These are phyloP conservation scores for Macaria notata DNA, from an alignment of 2,888 invertebrate species.

Conservation along the genomic window DNA sequence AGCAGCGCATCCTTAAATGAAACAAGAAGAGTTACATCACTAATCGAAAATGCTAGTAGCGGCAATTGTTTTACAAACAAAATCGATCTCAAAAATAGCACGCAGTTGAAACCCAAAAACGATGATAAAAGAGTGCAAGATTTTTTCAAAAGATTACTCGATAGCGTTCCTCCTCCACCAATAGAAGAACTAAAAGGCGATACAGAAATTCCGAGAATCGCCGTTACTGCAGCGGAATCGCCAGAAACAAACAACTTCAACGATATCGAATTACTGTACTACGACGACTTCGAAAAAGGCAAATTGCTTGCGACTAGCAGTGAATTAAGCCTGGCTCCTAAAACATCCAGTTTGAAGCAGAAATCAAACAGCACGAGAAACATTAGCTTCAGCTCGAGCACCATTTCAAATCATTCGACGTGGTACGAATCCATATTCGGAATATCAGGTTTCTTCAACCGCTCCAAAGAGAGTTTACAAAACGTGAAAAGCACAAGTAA, in stretches of 20 bases:
- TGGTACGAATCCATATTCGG: conserved; percentile 73
- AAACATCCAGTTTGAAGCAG: conserved; percentile 64
- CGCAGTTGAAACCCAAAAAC: conserved; percentile 15
- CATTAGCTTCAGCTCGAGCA: conserved; percentile 53
- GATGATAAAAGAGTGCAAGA: conserved; percentile 55
- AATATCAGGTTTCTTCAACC: conserved; percentile 48
- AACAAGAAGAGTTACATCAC: conserved; percentile 45
- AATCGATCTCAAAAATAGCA: conserved; percentile 34
- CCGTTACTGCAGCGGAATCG: conserved; percentile 10
- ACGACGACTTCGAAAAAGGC: conserved; percentile 59
- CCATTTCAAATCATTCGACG: conserved; percentile 42
- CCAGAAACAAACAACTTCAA: conserved; percentile 39
- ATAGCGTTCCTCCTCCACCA: conserved; percentile 68
- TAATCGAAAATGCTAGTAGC: conserved; percentile 31
- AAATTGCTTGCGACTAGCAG: conserved; percentile 44
- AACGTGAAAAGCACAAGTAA: neutral
- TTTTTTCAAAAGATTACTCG: conserved; percentile 59
- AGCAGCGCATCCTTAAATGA: conserved; percentile 44
- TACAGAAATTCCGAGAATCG: conserved; percentile 14
- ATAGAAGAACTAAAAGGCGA: conserved; percentile 41
- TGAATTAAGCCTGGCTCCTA: conserved; percentile 38
- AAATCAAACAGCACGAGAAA: conserved; percentile 34
- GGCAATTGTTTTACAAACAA: neutral
- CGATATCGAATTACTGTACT: conserved; percentile 58
- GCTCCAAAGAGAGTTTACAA: conserved; percentile 17